Evolutionary conservation across 2,797 vertebrate genomes (phyloP).

Genomic region (Borostomias antarcticus): DNA sequence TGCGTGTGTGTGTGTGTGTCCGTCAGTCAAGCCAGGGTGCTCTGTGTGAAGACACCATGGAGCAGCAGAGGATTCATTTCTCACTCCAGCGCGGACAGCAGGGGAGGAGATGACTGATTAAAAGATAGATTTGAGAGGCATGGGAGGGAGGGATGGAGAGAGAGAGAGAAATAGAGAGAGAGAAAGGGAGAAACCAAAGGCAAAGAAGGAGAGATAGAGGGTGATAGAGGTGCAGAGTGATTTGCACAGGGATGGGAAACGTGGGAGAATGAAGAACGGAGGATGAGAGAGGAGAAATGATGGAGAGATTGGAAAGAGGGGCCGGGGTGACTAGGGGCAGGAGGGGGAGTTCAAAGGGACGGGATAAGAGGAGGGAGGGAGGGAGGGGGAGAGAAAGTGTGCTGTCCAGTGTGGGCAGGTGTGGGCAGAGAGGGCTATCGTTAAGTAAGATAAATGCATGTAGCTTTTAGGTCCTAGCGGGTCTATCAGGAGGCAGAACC

Average conservation of each 20-base stretch:
- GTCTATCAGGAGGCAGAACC: conserved; percentile 55
- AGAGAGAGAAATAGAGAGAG: background rate
- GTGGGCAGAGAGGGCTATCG: conserved; percentile 32
- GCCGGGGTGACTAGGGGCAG: too few relatives aligned
- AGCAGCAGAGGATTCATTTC: conserved; percentile 1
- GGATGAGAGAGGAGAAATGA: too few relatives aligned
- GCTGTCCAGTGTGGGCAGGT: conserved; percentile 34
- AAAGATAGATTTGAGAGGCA: too few relatives aligned
- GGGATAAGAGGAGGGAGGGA: conserved; percentile 7
- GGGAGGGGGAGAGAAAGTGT: background rate
- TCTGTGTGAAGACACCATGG: conserved; percentile 35
- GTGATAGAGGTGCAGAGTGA: too few relatives aligned
- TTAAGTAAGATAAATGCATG: conserved; percentile 58
- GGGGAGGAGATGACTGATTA: too few relatives aligned
- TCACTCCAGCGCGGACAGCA: background rate
- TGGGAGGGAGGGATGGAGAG: background rate
- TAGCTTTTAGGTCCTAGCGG: conserved; percentile 35
- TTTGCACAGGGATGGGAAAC: too few relatives aligned
- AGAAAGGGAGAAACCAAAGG: background rate
- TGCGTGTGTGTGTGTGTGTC: background rate
- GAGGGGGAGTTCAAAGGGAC: conserved; percentile 17
- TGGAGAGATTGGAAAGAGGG: too few relatives aligned
- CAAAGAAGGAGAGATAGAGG: too few relatives aligned
- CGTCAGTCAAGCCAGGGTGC: too few relatives aligned
- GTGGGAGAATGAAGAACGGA: too few relatives aligned